A percentile compares a stretch with the other conserved stretches of the same genome.
These are phyloP conservation scores for Heliconius erato DNA, from an alignment of 2,888 invertebrate species.

Conservation along the genomic window DNA sequence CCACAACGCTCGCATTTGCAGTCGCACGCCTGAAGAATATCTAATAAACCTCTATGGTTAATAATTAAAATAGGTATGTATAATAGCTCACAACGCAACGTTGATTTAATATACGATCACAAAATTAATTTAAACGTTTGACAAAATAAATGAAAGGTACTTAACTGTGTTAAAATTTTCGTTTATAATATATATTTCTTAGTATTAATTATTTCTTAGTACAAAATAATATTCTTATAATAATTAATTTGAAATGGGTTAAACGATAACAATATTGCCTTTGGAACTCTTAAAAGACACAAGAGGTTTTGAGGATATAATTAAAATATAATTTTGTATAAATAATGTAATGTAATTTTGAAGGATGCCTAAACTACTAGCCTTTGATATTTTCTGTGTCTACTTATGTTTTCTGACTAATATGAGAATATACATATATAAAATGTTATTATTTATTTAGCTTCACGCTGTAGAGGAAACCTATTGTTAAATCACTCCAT, in stretches of 20 bases:
- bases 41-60: too few relatives aligned
- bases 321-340: not conserved
- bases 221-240: slow-evolving; percentile 10
- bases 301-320: not conserved
- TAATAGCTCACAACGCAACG: not conserved
- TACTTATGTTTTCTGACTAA: not conserved
- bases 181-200: not conserved
- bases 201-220: slow-evolving; percentile 19
- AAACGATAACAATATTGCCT: not conserved
- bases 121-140: slow-evolving; percentile 32
- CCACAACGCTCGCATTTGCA: too few relatives aligned
- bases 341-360: not conserved
- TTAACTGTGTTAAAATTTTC: slow-evolving; percentile 23
- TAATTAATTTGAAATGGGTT: slow-evolving; percentile 16
- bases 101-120: slow-evolving; percentile 12
- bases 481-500: too few relatives aligned
- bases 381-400: not conserved
- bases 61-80: too few relatives aligned
- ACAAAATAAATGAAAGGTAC: slow-evolving; percentile 25
- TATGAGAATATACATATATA: too few relatives aligned
- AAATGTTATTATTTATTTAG: too few relatives aligned
- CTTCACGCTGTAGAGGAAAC: too few relatives aligned
- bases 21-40: too few relatives aligned
- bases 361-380: not conserved
- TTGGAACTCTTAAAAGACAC: not conserved